Percentiles rank a stretch among this genome's conserved stretches.
phyloP scores from a whole-genome alignment of 2,888 invertebrate species.

The Eremobia ochroleuca region DNA sequence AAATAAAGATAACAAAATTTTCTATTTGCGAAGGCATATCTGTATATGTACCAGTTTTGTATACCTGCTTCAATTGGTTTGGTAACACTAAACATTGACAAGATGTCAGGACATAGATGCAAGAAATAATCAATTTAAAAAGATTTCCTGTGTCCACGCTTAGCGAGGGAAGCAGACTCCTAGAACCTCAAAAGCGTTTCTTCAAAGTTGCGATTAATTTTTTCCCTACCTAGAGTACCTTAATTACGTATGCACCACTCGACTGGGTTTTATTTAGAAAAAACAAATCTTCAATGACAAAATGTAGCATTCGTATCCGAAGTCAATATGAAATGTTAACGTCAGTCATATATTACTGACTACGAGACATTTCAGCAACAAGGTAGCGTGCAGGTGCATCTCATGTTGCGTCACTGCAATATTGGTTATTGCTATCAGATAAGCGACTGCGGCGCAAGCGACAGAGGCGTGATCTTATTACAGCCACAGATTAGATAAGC shows the following conservation, averaged over 20 bases:
- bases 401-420: slow-evolving; percentile 10
- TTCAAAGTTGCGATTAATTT: not conserved
- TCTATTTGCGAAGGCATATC: not conserved
- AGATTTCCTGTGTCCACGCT: not conserved
- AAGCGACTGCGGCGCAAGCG: not conserved
- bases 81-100: not conserved
- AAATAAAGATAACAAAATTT: not conserved
- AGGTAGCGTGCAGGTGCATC: not conserved
- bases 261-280: not conserved
- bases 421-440: slow-evolving; percentile 6
- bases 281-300: not conserved
- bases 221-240: too few relatives aligned
- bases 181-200: not conserved
- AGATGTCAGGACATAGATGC: too few relatives aligned
- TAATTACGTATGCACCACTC: not conserved
- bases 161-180: not conserved
- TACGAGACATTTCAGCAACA: not conserved
- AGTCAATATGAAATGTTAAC: not conserved
- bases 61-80: too few relatives aligned
- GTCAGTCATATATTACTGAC: not conserved
- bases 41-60: not conserved
- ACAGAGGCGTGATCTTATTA: not conserved
- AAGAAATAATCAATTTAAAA: not conserved
- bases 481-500: not conserved
- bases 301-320: not conserved